phyloP scores from a whole-genome alignment of 2,888 invertebrate species.

The Orthonevra nobilis region DNA sequence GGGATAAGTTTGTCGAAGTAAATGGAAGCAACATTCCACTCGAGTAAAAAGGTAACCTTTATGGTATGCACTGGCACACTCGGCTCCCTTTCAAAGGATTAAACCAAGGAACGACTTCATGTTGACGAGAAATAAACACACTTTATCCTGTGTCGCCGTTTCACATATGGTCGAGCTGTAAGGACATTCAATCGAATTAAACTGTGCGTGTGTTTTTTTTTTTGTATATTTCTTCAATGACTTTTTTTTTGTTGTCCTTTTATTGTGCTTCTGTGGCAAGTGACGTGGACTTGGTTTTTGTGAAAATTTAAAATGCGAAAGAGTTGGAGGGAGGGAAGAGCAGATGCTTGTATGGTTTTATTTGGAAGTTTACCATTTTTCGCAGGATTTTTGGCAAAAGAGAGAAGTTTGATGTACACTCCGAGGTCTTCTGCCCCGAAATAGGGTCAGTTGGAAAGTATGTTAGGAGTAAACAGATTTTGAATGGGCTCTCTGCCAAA shows the following conservation, averaged over 20 bases:
- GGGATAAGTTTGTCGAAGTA: constrained; percentile 29
- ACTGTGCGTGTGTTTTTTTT: too few relatives aligned
- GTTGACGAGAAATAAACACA: not conserved
- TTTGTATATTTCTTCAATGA: not conserved
- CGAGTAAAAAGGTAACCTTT: constrained; percentile 27
- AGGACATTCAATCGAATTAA: too few relatives aligned
- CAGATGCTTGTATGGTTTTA: not conserved
- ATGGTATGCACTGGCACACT: constrained; percentile 5
- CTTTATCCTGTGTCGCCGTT: not conserved
- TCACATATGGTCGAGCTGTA: constrained; percentile 15
- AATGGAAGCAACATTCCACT: constrained; percentile 21
- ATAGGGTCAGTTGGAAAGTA: constrained; percentile 26
- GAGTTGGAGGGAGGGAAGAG: not conserved
- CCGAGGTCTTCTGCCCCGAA: not conserved
- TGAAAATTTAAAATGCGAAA: too few relatives aligned
- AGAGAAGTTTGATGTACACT: not conserved
- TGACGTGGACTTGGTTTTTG: too few relatives aligned
- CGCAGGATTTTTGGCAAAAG: constrained; percentile 34
- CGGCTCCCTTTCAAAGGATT: not conserved
- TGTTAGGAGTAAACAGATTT: not conserved
- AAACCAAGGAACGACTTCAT: not conserved
- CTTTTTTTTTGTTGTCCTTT: constrained; percentile 3
- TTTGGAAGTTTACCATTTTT: constrained; percentile 28
- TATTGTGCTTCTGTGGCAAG: not conserved
- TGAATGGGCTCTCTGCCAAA: constrained; percentile 5